phyloP scores from a whole-genome alignment of 2,888 invertebrate species.

The Trachelus iudaicus region DNA sequence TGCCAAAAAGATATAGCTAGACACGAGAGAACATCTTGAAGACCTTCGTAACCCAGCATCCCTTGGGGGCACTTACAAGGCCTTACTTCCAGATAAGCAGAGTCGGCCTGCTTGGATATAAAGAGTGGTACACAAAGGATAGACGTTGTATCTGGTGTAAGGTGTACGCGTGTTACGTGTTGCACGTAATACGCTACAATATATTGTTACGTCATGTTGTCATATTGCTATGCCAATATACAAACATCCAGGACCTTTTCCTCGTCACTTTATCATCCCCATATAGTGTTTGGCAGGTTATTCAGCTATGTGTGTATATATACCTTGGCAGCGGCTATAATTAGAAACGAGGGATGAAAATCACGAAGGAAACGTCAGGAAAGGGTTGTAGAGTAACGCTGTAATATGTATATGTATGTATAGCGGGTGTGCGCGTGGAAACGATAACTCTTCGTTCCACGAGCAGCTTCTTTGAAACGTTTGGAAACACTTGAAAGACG shows the following conservation, averaged over 20 bases:
- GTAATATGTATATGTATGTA: neutral
- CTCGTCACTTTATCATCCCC: no score
- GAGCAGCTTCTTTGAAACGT: neutral
- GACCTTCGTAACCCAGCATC: conserved; percentile 3
- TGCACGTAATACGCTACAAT: neutral
- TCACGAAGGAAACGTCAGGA: neutral
- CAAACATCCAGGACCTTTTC: no score
- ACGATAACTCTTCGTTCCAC: neutral
- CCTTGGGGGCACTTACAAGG: conserved; percentile 41
- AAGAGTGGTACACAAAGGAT: conserved; percentile 19
- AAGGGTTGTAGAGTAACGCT: neutral
- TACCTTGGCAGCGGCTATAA: neutral
- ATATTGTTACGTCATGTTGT: neutral
- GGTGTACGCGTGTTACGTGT: neutral
- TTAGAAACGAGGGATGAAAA: neutral
- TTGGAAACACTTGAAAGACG: neutral
- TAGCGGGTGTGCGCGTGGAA: neutral
- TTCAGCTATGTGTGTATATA: neutral
- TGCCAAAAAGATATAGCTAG: neutral
- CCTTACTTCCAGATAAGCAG: conserved; percentile 45
- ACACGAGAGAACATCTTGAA: neutral
- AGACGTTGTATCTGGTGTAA: neutral
- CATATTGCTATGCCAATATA: neutral
- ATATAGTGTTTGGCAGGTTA: neutral
- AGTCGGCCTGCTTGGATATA: conserved; percentile 33